Evolutionary conservation across 2,797 vertebrate species (phyloP).

Genomic region (Coluber constrictor): DNA sequence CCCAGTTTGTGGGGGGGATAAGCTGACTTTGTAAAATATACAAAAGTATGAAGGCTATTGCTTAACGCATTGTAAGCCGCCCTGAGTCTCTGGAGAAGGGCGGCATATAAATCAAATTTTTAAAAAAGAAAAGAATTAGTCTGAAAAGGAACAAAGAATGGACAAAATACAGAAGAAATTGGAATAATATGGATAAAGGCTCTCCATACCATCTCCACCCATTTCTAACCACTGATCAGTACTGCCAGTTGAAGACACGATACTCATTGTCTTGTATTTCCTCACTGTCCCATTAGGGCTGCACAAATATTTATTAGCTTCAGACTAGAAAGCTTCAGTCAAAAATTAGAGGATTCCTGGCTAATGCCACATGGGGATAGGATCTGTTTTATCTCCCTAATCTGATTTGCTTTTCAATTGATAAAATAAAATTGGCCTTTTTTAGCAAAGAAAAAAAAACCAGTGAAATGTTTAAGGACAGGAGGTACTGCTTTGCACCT

Average conservation of each 20-base stretch:
- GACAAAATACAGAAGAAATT: not conserved
- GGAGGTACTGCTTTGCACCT: not conserved
- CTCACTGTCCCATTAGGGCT: not conserved
- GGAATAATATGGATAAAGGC: not conserved
- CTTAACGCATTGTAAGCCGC: too few relatives aligned
- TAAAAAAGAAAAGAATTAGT: not conserved
- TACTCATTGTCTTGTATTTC: not conserved
- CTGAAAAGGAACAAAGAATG: not conserved
- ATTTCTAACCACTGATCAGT: not conserved
- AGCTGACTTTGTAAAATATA: too few relatives aligned
- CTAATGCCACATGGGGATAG: not conserved
- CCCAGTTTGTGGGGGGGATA: too few relatives aligned
- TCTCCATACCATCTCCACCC: not conserved
- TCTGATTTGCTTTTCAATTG: not conserved
- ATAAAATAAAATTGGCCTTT: not conserved
- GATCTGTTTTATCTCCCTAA: not conserved
- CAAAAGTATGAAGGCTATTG: too few relatives aligned
- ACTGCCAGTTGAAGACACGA: not conserved
- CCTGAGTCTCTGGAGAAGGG: too few relatives aligned
- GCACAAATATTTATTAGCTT: not conserved
- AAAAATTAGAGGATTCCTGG: not conserved
- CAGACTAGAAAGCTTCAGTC: not conserved
- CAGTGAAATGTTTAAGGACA: not conserved
- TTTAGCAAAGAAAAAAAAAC: not conserved
- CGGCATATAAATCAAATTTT: too few relatives aligned